phyloP scores from a whole-genome alignment of 2,797 vertebrate genomes.

The Pitangus sulphuratus region DNA sequence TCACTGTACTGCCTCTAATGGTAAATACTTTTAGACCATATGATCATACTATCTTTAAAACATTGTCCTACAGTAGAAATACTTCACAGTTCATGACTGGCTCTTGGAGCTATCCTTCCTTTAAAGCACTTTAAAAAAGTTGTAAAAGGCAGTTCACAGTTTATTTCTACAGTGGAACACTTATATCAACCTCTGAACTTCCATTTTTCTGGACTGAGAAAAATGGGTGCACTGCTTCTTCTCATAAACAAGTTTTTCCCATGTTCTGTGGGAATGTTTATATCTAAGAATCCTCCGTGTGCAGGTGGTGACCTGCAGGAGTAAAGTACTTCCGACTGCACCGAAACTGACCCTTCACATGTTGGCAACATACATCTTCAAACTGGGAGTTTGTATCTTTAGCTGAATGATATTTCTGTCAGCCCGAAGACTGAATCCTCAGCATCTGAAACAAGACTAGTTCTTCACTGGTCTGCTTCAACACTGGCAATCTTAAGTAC shows the following conservation, averaged over 20 bases:
- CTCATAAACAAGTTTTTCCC: conserved; percentile 61
- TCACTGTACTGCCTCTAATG: not conserved
- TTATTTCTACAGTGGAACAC: conserved; percentile 28
- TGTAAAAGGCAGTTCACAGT: conserved; percentile 22
- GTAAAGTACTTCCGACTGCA: conserved; percentile 25
- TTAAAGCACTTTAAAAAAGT: not conserved
- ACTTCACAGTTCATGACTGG: not conserved
- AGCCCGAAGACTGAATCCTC: not conserved
- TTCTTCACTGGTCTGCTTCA: not conserved
- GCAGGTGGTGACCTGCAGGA: conserved; percentile 57
- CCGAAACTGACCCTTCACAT: not conserved
- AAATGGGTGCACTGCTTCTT: conserved; percentile 49
- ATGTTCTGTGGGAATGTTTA: conserved; percentile 68
- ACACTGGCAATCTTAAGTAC: not conserved
- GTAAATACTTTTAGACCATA: not conserved
- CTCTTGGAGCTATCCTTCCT: not conserved
- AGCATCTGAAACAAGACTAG: not conserved
- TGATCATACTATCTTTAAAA: not conserved
- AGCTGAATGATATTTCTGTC: not conserved
- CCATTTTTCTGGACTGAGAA: conserved; percentile 8
- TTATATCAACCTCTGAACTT: conserved; percentile 65
- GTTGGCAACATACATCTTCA: not conserved
- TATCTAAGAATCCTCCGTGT: not conserved
- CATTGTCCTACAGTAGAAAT: not conserved
- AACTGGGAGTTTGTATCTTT: not conserved